Evolutionary conservation across 2,113 vertebrate genomes (phyloP), one percentile per base, ranked within the genome.

Genomic region (Cyprinus carpio): DNA sequence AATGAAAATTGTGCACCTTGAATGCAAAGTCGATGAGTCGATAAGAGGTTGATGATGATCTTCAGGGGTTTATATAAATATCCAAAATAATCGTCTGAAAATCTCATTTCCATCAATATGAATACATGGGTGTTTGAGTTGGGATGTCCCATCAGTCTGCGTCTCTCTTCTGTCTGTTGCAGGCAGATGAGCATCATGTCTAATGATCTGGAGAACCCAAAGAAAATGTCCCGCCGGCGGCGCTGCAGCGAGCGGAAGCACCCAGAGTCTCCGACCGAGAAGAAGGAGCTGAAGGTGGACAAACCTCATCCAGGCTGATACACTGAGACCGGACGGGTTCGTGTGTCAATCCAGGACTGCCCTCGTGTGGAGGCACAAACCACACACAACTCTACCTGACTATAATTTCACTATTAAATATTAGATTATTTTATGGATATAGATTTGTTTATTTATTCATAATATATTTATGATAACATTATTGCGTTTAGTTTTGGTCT

Each of bases 171-270:
- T 79, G 10, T 2, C 18, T 34, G 31, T 25, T 18, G 90, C n/a
- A 99, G 98, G 92, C 95, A 99, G 92, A 93, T 98, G 80, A 99
- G 98, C 86, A 88, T 96, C 43, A 90, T 97, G 82, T 98, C 98
- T 60, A 93, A 92, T 0, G 97, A 99, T 0, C 91, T 94, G 23
- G 97, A 99, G 65, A 93, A 93, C 85, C 85, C 93, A 8, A 94
- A 92, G 84, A 87, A 87, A 71, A 93, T 95, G 90, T 95, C 95
- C 11, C 95, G 92, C 82, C 94, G 92, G 83, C 92, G 90, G 2
- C 82, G 89, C 40, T 93, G 91, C 89, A 92, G 93, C 25, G 96
- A 96, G 78, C 96, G 92, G 89, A 96, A 92, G 40, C 85, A 86
- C 75, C 64, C 71, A 1, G 95, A 96, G 49, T 7, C 87, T 2